Percentiles rank a stretch among this genome's conserved stretches.
phyloP scores from a whole-genome alignment of 2,888 invertebrate species.

The Euclidia mi region DNA sequence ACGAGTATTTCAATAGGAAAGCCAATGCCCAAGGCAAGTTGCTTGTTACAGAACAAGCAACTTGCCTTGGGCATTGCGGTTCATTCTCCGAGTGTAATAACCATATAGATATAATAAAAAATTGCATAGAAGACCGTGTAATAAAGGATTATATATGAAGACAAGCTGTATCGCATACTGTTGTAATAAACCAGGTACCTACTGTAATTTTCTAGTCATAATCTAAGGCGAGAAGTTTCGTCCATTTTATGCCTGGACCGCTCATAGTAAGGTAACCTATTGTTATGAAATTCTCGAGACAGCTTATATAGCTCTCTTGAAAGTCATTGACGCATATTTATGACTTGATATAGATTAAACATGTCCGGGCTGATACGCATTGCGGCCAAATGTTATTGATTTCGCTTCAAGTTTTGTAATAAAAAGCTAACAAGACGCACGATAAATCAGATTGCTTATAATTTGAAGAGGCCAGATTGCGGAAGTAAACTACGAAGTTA shows the following conservation, averaged over 20 bases:
- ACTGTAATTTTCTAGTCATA: background rate
- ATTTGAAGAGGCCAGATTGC: background rate
- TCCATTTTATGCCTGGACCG: background rate
- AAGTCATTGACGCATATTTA: constrained; percentile 3
- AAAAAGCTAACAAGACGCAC: constrained; percentile 3
- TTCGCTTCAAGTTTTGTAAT: constrained; percentile 7
- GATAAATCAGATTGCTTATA: background rate
- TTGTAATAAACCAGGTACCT: background rate
- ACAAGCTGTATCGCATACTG: background rate
- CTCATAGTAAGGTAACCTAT: background rate
- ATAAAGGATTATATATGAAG: background rate
- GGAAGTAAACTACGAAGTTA: background rate
- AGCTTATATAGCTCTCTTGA: background rate
- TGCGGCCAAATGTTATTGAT: constrained; percentile 5
- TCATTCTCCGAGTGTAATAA: too few species aligned
- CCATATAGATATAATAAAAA: too few species aligned
- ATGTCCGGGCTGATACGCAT: background rate
- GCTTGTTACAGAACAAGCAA: too few species aligned
- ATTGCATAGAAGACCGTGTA: too few species aligned
- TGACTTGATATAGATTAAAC: constrained; percentile 1
- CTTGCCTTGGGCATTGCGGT: too few species aligned
- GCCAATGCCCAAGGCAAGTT: too few species aligned
- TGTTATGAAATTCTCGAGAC: constrained; percentile 2
- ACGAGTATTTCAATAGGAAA: too few species aligned
- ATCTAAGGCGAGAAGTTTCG: background rate